Base-by-base conservation (phyloP, 2,888 invertebrate species). In the Subacronicta megacephala region DNA sequence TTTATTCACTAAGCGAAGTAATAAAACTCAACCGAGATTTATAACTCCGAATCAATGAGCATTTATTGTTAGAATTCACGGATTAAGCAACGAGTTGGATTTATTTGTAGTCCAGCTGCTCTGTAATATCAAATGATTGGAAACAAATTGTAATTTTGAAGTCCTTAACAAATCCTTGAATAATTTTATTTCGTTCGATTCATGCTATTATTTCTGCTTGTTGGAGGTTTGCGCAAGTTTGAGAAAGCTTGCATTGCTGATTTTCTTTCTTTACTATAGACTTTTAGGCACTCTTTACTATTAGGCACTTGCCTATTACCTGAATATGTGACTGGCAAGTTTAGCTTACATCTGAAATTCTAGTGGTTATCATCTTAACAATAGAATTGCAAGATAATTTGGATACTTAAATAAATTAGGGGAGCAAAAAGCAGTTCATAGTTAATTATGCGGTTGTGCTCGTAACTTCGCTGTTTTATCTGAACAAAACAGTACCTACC, bases 31-130 rank as follows among this genome's bases (percentile, higher is more conserved):
- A 12, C 20, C 17, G 23, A 18, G 17, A 33, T 62, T 56, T 49
- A 42, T 52, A 69, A 47, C 36, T 63, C 44, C 35, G 20, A 38
- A 38, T 49, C 44, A 52, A 45, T 63, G 38, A 70, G 41, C 31
- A 42, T 64, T 63, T 42, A 70, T 49, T 49, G 38, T 13, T 40
- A 15, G 49, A 45, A 52, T 44, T 57, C 33, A 45, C 37, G 51
- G 38, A 51, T 55, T 44, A 50, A 31, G 35, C n/a, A 35, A 50
- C 37, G 45, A 64, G 26, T 46, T 51, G 20, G 15, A 53, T 52
- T 57, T 42, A 52, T 56, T 38, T 57, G 37, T 33, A 38, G 45
- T 29, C n/a, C 29, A 64, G 20, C 35, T 38, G 17, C 18, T n/a
- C 37, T 53, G 33, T 50, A 43, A 46, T 52, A 50, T 58, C 38